A percentile compares a stretch with the other conserved stretches of the same genome.
These are phyloP conservation scores for Sebastes schlegelii DNA, from an alignment of 2,113 vertebrate species.

Conservation along the genomic window DNA sequence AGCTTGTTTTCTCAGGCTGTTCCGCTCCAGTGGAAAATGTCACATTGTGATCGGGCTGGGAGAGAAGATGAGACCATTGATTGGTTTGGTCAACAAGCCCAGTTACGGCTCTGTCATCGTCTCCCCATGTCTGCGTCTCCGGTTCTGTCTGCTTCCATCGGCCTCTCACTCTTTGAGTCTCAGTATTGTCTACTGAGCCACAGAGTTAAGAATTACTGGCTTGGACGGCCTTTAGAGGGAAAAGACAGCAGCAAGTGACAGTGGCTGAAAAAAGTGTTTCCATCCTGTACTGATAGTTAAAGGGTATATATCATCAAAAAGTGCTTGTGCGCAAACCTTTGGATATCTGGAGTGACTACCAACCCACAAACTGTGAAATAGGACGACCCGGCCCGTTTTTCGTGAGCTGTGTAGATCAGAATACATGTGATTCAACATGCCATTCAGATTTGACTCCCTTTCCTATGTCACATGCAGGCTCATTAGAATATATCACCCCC, in stretches of 20 bases:
- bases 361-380: no score
- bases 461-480: no score
- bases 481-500: no score
- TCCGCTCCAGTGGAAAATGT: constrained; percentile 60
- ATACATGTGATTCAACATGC: no score
- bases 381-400: no score
- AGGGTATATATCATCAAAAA: no score
- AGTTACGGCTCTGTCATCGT: neutral
- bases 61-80: constrained; percentile 39
- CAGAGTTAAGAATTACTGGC: neutral
- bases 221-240: no score
- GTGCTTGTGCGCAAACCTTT: no score
- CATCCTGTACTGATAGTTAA: neutral
- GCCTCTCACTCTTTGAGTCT: neutral
- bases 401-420: no score
- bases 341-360: no score
- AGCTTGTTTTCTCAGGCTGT: constrained; percentile 39
- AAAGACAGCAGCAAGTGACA: neutral
- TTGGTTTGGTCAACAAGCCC: constrained; percentile 19
- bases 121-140: constrained; percentile 1
- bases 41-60: constrained; percentile 29
- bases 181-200: neutral
- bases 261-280: neutral
- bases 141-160: neutral
- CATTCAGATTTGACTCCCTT: no score